A percentile compares a stretch with the other conserved stretches of the same genome.
Conservation (phyloP, 2,113 vertebrate species). For the Scomber colias region DNA sequence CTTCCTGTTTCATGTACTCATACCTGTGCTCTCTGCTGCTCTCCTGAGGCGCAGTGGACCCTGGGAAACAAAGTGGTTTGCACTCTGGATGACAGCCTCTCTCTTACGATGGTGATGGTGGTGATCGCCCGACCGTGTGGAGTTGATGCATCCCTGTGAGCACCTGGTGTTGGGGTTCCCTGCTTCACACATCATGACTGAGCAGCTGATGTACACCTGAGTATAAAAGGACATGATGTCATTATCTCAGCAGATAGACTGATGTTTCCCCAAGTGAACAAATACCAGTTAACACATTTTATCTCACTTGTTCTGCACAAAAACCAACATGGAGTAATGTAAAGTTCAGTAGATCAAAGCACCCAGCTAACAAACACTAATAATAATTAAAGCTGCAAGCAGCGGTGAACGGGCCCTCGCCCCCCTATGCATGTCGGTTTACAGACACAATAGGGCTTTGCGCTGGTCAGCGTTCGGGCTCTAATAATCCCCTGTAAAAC, state of each 20-base stretch:
- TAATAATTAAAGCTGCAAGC: no score
- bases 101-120: conserved; percentile 51
- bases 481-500: no score
- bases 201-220: conserved; percentile 77
- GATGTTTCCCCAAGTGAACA: accelerated
- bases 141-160: conserved; percentile 66
- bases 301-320: no score
- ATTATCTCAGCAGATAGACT: neutral
- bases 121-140: neutral
- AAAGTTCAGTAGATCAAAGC: no score
- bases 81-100: conserved; percentile 65
- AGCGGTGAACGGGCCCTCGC: no score
- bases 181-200: conserved; percentile 77
- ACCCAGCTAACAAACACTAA: no score
- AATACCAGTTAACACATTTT: no score
- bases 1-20: neutral
- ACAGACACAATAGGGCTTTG: no score
- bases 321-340: no score
- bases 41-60: conserved; percentile 77
- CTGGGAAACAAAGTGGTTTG: conserved; percentile 81
- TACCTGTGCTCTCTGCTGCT: conserved; percentile 54
- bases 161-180: conserved; percentile 75
- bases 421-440: no score
- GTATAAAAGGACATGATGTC: neutral
- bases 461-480: no score